Conservation (phyloP, 2,888 invertebrate species). For the Ichneumoninae sp. region DNA sequence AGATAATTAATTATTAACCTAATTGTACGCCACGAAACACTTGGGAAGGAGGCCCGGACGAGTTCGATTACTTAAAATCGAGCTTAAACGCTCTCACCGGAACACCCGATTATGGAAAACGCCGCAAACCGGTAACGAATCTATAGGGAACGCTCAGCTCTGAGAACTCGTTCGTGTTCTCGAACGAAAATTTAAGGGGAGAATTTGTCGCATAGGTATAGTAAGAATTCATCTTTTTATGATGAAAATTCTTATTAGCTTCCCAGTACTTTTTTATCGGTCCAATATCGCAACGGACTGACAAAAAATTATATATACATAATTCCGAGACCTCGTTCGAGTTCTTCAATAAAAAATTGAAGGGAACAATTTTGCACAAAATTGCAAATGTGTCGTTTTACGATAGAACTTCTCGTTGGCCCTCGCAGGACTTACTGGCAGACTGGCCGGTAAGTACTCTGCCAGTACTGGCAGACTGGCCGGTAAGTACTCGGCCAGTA, state of each 20-base stretch:
- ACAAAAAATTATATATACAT: too few relatives aligned
- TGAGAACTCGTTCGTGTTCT: background rate
- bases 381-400: background rate
- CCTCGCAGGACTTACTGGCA: too few relatives aligned
- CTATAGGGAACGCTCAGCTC: background rate
- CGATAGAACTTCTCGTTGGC: too few relatives aligned
- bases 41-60: slow-evolving; percentile 15
- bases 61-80: slow-evolving; percentile 2
- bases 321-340: too few relatives aligned
- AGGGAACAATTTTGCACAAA: background rate
- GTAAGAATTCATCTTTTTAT: too few relatives aligned
- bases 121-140: background rate
- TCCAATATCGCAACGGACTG: too few relatives aligned
- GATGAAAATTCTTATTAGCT: too few relatives aligned
- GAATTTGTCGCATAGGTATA: too few relatives aligned
- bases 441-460: too few relatives aligned
- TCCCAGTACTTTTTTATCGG: too few relatives aligned
- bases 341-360: background rate
- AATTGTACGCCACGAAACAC: slow-evolving; percentile 50
- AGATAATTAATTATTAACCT: slow-evolving; percentile 58
- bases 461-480: too few relatives aligned
- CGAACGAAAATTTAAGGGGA: background rate
- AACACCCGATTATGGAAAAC: background rate
- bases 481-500: too few relatives aligned
- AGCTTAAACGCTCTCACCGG: background rate